Percentiles rank a stretch among this genome's conserved stretches.
phyloP scores from a whole-genome alignment of 2,113 vertebrate genomes.

The Heptranchias perlo region DNA sequence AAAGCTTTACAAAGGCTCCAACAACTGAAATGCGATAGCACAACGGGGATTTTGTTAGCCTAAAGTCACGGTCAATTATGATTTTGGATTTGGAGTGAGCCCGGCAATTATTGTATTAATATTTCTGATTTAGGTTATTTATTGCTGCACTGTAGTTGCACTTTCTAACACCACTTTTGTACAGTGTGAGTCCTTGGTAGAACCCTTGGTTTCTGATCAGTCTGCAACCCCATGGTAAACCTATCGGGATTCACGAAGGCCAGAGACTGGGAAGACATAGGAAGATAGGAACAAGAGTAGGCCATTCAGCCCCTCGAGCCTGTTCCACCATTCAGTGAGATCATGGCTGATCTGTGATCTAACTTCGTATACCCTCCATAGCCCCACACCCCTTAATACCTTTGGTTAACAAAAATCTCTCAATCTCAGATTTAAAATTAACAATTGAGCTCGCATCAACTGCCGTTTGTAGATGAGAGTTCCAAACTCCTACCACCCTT shows the following conservation, averaged over 20 bases:
- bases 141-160: not conserved
- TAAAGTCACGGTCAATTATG: not conserved
- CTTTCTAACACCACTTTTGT: not conserved
- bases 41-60: not conserved
- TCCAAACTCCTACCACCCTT: too few relatives aligned
- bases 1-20: not conserved
- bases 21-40: not conserved
- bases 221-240: not conserved
- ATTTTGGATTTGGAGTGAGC: not conserved
- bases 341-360: not conserved
- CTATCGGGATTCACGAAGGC: not conserved
- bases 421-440: too few relatives aligned
- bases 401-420: too few relatives aligned
- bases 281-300: not conserved
- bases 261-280: not conserved
- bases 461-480: too few relatives aligned
- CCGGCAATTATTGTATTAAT: not conserved
- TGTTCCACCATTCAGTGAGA: not conserved
- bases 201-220: not conserved
- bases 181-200: not conserved
- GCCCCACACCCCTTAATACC: too few relatives aligned
- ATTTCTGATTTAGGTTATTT: not conserved
- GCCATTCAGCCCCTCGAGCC: not conserved
- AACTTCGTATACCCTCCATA: not conserved
- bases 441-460: too few relatives aligned